Evolutionary conservation across 2,797 vertebrate genomes (phyloP).

Genomic region (Spinus pinus): DNA sequence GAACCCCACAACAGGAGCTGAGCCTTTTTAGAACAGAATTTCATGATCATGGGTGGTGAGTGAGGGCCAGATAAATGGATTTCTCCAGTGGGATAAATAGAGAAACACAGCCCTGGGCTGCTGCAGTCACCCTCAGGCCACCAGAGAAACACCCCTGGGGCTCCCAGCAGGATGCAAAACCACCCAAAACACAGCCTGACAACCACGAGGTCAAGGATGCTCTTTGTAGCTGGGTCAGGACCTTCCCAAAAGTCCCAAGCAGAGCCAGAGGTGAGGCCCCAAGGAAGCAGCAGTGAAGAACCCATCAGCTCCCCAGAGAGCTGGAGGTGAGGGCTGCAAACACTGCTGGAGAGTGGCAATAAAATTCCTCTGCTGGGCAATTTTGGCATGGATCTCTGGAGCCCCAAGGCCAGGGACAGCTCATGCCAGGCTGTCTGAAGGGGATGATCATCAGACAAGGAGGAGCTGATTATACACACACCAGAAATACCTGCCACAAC

Average conservation of each 20-base stretch:
- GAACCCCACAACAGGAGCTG: neutral
- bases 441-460: neutral
- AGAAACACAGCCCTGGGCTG: neutral
- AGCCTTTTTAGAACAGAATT: neutral
- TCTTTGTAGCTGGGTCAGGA: neutral
- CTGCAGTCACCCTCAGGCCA: fast-evolving
- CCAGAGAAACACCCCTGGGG: neutral
- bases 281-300: neutral
- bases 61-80: neutral
- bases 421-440: neutral
- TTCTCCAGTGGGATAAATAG: neutral
- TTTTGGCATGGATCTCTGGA: neutral
- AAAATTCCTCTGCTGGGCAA: neutral
- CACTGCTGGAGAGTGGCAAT: neutral
- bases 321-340: neutral
- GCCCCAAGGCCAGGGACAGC: neutral
- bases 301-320: neutral
- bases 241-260: neutral
- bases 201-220: neutral
- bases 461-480: neutral
- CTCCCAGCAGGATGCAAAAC: neutral
- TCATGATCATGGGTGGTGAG: fast-evolving
- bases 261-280: neutral
- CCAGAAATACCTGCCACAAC: neutral
- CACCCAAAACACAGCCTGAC: neutral